These are phyloP conservation scores for Lota lota DNA, from an alignment of 2,113 vertebrate genomes.

Conservation along the genomic window DNA sequence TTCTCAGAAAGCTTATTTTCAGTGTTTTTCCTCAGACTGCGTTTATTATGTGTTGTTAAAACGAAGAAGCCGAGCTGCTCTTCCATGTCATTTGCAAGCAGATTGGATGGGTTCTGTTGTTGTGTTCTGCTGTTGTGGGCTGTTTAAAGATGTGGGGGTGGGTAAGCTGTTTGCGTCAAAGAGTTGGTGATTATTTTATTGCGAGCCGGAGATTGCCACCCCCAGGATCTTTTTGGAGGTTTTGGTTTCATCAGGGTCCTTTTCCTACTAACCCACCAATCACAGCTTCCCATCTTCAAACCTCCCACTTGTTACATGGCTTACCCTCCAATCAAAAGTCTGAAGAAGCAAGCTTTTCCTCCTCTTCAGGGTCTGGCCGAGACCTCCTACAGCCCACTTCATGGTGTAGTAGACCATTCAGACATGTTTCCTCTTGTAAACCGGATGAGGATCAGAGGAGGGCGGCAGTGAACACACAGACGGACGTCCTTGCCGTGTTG, in stretches of 20 bases:
- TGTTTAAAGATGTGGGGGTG: slow-evolving; percentile 1
- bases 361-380: slow-evolving; percentile 2
- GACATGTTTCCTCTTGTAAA: slow-evolving; percentile 56
- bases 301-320: slow-evolving; percentile 20
- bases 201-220: slow-evolving; percentile 43
- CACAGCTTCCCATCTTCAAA: slow-evolving; percentile 14
- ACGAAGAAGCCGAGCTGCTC: no score
- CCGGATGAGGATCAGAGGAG: slow-evolving; percentile 42
- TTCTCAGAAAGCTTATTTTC: no score
- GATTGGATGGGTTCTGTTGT: background rate
- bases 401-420: slow-evolving; percentile 34
- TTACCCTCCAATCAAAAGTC: slow-evolving; percentile 15
- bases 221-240: slow-evolving; percentile 43
- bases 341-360: slow-evolving; percentile 20
- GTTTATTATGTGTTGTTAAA: no score
- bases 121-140: slow-evolving; percentile 5
- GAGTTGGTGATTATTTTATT: slow-evolving; percentile 48
- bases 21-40: no score
- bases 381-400: slow-evolving; percentile 43
- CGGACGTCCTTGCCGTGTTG: slow-evolving; percentile 26
- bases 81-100: slow-evolving; percentile 7
- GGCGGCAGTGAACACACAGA: slow-evolving; percentile 46
- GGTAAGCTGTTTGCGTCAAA: slow-evolving; percentile 47
- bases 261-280: slow-evolving; percentile 47
- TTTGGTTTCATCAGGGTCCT: slow-evolving; percentile 34